Base-by-base conservation (phyloP, 2,797 vertebrate genomes). In the Carcharodon carcharias region DNA sequence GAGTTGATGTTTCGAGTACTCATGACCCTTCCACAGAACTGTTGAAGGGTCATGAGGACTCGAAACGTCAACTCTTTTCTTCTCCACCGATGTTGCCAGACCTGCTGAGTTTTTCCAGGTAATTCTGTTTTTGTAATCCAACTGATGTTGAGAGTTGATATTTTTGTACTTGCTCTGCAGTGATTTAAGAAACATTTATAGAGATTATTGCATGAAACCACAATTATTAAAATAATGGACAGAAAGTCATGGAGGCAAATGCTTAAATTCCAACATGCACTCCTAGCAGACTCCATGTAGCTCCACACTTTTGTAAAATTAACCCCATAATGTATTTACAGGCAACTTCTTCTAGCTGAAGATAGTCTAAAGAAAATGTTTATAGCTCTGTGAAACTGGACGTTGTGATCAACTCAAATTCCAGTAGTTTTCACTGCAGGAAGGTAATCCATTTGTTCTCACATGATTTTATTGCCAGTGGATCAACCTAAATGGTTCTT, bases 281-380 rank as follows among this genome's bases (percentile, higher is more conserved):
- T 96, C 21, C 26, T 95, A 16, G 54, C 8, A 77, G 50, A 82
- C 67, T 95, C 96, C 98, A 97, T 97, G 91, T 40, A 40, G 61
- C 61, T 61, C 0, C 14, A 18, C 35, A 8, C 9, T 65, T 93
- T 93, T 93, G n/a, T 65, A 65, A 93, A 40, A 28, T 93, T 65
- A n/a, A 65, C 61, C n/a, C 63, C 12, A 40, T 18, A 40, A 65
- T 93, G 61, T 93, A 40, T 8, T 8, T 63, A 92, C 58, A 92
- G 2, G 35, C 56, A 4, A 54, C 58, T 56, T 35, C 69, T 95
- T 77, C 50, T 35, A 11, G 50, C 69, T 95, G 28, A 95, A 56
- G 71, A 56, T 69, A 35, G 31, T 77, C 28, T 3, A 67, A 73
- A 50, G 45, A 26, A 56, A 71, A 73, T 71, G 94, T 95, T 67